phyloP scores from a whole-genome alignment of 1,140 invertebrate genomes.

The Mya arenaria region DNA sequence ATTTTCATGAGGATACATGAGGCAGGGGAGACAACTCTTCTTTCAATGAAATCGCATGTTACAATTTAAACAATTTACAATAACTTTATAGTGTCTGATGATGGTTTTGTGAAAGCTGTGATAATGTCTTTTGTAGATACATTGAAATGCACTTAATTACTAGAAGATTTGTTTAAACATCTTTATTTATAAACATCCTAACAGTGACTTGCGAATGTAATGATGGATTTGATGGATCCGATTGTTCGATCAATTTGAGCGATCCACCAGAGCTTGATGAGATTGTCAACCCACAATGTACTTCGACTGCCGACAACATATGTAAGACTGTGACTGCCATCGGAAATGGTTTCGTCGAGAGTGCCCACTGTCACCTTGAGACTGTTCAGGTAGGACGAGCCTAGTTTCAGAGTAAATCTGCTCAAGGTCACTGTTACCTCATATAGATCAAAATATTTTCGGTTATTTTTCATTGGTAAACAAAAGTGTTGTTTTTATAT shows the following conservation, averaged over 20 bases:
- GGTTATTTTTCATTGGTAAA: background rate
- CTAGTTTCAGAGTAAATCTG: background rate
- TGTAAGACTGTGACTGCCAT: conserved; percentile 18
- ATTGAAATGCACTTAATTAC: too few relatives aligned
- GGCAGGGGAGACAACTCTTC: too few relatives aligned
- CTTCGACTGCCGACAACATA: background rate
- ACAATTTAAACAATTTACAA: too few relatives aligned
- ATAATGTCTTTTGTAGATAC: too few relatives aligned
- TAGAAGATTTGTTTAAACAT: too few relatives aligned
- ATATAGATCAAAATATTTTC: background rate
- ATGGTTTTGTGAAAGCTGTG: too few relatives aligned
- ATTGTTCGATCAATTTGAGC: conserved; percentile 38
- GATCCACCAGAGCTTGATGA: background rate
- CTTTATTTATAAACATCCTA: too few relatives aligned
- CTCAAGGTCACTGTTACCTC: background rate
- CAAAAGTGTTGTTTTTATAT: too few relatives aligned
- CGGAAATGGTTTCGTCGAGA: conserved; percentile 20
- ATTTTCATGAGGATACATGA: too few relatives aligned
- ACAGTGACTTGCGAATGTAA: conserved; percentile 38
- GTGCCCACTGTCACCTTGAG: conserved; percentile 27
- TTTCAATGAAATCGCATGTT: too few relatives aligned
- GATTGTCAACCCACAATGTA: background rate
- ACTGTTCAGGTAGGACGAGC: conserved; percentile 24
- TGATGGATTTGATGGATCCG: conserved; percentile 13
- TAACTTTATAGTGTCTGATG: too few relatives aligned